Conservation (phyloP, 2,888 invertebrate genomes). For the Aplocera efformata region DNA sequence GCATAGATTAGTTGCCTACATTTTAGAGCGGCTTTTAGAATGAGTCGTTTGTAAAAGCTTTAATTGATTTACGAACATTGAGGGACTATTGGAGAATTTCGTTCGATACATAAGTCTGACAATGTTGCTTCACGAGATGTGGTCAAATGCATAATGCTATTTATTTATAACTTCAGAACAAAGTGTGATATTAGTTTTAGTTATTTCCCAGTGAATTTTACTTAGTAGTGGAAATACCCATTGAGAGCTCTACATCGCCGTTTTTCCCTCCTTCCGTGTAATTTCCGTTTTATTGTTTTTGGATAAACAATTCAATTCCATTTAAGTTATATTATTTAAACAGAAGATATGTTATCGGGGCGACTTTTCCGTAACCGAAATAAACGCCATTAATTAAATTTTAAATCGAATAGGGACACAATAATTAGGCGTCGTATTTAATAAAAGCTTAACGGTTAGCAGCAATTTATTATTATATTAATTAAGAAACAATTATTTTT, state of each 20-base stretch:
- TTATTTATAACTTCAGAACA: constrained; percentile 42
- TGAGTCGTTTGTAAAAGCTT: constrained; percentile 66
- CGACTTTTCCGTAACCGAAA: too few relatives aligned
- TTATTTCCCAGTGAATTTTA: constrained; percentile 35
- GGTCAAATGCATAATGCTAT: constrained; percentile 34
- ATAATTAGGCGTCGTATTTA: too few relatives aligned
- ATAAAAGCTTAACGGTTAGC: too few relatives aligned
- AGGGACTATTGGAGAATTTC: constrained; percentile 43
- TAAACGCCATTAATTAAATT: too few relatives aligned
- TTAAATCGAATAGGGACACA: too few relatives aligned
- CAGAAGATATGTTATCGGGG: too few relatives aligned
- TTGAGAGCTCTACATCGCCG: neutral
- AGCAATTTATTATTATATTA: too few relatives aligned
- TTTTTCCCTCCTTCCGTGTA: too few relatives aligned
- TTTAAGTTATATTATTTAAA: too few relatives aligned
- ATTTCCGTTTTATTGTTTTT: too few relatives aligned
- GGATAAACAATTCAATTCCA: too few relatives aligned
- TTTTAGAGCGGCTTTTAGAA: constrained; percentile 53
- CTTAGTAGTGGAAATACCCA: constrained; percentile 8
- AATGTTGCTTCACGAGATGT: constrained; percentile 29
- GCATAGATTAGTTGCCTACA: constrained; percentile 60
- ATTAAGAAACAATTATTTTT: too few relatives aligned
- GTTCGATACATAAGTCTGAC: constrained; percentile 38
- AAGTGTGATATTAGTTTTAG: constrained; percentile 72
- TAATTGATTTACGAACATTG: constrained; percentile 60